Conservation (phyloP, 2,888 invertebrate genomes). For the Amphiduros pacificus region DNA sequence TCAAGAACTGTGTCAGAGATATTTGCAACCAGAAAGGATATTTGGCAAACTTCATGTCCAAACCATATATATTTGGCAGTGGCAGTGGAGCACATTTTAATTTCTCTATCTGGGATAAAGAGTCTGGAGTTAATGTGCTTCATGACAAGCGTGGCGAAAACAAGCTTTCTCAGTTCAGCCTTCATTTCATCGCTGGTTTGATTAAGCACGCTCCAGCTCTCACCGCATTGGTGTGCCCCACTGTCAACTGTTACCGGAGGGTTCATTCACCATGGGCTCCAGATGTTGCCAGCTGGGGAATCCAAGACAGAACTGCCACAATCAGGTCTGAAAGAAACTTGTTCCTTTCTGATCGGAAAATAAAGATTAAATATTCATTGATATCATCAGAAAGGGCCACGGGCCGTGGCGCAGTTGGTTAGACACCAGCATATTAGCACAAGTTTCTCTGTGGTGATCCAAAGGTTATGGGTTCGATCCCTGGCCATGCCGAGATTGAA, state of each 20-base stretch:
- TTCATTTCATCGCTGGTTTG: slow-evolving; percentile 21
- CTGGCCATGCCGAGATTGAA: too few relatives aligned
- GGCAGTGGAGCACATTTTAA: background rate
- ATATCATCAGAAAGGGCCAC: too few relatives aligned
- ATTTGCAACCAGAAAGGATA: background rate
- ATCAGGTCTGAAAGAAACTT: too few relatives aligned
- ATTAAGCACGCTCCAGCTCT: slow-evolving; percentile 18
- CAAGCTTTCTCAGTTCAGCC: background rate
- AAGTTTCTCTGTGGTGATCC: too few relatives aligned
- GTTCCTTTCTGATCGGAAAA: too few relatives aligned
- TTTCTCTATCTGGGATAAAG: background rate
- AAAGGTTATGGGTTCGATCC: too few relatives aligned
- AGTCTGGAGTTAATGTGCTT: background rate
- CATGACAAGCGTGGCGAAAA: slow-evolving; percentile 4
- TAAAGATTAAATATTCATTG: too few relatives aligned
- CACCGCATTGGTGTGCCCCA: slow-evolving; percentile 18
- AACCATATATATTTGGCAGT: background rate
- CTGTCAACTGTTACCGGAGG: slow-evolving; percentile 23
- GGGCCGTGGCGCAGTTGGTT: too few relatives aligned
- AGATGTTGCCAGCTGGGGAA: slow-evolving; percentile 14
- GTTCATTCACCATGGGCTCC: slow-evolving; percentile 17
- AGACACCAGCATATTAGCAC: too few relatives aligned
- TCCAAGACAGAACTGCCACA: slow-evolving; percentile 7
- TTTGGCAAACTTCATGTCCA: background rate
- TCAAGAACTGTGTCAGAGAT: background rate